Conservation (phyloP, 2,888 invertebrate species). For the Alloplasta piceator region DNA sequence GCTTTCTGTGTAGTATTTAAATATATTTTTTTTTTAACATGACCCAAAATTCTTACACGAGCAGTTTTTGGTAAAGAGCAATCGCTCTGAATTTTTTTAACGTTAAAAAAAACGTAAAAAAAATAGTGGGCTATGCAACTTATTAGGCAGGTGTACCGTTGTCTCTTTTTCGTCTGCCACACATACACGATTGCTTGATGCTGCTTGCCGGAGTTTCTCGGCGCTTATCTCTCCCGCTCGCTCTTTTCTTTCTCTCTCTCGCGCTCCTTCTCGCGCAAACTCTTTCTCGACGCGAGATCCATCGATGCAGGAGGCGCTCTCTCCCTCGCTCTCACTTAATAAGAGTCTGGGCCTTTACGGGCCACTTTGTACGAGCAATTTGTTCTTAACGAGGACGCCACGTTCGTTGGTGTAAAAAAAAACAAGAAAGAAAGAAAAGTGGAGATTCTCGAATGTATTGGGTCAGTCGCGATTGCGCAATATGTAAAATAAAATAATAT, state of each 20-base stretch:
- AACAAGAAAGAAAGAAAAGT: background rate
- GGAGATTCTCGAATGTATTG: constrained; percentile 12
- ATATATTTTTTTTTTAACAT: too few species aligned
- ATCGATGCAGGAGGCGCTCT: constrained; percentile 59
- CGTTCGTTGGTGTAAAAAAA: constrained; percentile 48
- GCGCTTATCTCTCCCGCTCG: constrained; percentile 35
- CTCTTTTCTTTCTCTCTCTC: constrained; percentile 10
- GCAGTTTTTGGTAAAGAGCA: too few species aligned
- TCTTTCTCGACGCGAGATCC: constrained; percentile 16
- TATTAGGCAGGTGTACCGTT: constrained; percentile 43
- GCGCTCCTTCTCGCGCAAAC: constrained; percentile 2
- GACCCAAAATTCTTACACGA: too few species aligned
- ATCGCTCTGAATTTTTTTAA: too few species aligned
- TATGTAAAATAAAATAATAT: constrained; percentile 31
- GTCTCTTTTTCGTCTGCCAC: background rate
- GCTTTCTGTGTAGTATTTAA: too few species aligned
- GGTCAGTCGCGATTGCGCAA: constrained; percentile 36
- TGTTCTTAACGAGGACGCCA: constrained; percentile 74
- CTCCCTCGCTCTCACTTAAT: constrained; percentile 70
- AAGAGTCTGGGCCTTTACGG: constrained; percentile 74
- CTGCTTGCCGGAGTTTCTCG: constrained; percentile 32
- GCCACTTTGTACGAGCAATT: constrained; percentile 74
- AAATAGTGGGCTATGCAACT: constrained; percentile 16
- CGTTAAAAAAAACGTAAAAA: constrained; percentile 19
- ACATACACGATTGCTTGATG: constrained; percentile 41